Percentiles rank a stretch among this genome's conserved stretches.
Conservation (phyloP, 2,888 invertebrate species). For the Lepidonotus clava region DNA sequence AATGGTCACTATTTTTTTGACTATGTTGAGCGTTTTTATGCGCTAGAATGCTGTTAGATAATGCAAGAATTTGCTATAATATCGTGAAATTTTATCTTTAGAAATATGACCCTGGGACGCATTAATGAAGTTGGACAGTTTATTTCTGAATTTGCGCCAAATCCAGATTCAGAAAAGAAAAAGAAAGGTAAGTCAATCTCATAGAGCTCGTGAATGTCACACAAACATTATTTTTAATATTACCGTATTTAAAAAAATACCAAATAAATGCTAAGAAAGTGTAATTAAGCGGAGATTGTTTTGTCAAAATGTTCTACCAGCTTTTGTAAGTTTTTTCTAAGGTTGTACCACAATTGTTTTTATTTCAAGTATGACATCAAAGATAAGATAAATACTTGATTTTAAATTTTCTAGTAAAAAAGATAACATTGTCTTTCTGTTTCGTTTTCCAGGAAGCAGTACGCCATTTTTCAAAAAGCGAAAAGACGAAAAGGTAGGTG, state of each 20-base stretch:
- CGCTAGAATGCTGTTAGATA: background rate
- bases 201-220: too few relatives aligned
- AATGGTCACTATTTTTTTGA: background rate
- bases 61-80: background rate
- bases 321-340: too few relatives aligned
- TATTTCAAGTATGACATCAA: too few relatives aligned
- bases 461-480: constrained; percentile 81
- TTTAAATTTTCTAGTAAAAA: background rate
- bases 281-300: too few relatives aligned
- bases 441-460: background rate
- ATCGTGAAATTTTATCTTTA: constrained; percentile 65
- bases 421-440: background rate
- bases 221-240: too few relatives aligned
- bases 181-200: background rate
- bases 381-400: too few relatives aligned
- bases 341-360: too few relatives aligned
- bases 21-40: background rate
- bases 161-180: constrained; percentile 79
- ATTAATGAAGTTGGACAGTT: constrained; percentile 94
- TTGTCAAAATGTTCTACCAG: too few relatives aligned
- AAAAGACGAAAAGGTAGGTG: constrained; percentile 86
- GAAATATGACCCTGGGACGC: constrained; percentile 91
- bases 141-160: constrained; percentile 91
- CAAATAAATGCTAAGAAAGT: too few relatives aligned
- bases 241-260: too few relatives aligned